Evolutionary conservation across 1,140 invertebrate species (phyloP), one percentile per base, ranked within the genome.

Genomic region (Branchinecta lindahli): DNA sequence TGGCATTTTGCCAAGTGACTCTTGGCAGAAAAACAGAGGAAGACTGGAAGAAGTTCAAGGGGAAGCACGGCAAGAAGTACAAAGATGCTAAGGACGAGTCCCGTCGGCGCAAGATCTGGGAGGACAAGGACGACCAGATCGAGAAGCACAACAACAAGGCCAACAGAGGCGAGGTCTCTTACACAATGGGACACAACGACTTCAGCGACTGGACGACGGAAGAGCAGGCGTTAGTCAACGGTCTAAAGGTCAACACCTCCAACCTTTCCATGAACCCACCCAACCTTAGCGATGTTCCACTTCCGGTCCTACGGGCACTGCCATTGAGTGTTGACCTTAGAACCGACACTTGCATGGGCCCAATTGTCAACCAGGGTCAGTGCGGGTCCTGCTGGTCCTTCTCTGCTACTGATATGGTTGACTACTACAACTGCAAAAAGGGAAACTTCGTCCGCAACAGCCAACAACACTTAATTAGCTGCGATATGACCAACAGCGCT

Each of bases 401-500:
- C 68, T 76, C 76, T 7, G 69, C 75, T 9, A 72, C 74, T 3
- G 72, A 68, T 4, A 21, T 73, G n/a, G 47, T 76, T 10, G 75
- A 76, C 65, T 70, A 72, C n/a, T 68, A 71, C 44, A 46, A 70
- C 45, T 75, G 72, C 33, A 74, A 69, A 45, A 72, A 70, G 21
- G 70, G 69, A 7, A 70, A 71, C 5, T 69, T 76, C 8, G 68
- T 74, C 10, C 69, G 69, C 18, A 15, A 7, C 20, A 69, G 84
- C 45, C 83, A 85, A 66, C 85, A 87, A 73, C 83, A 86, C 66
- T 74, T 87, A 0, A 78, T 87, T 0, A 85, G 87, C 75, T 87
- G 85, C 66, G 82, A 83, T 15, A 47, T 45, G 10, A 15, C 66
- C 70, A 86, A 87, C 75, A 71, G 77, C n/a, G 89, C 88, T 6